Evolutionary conservation across 2,888 invertebrate species (phyloP), one percentile per base, ranked within the genome.

Genomic region (Epinotia nisella): DNA sequence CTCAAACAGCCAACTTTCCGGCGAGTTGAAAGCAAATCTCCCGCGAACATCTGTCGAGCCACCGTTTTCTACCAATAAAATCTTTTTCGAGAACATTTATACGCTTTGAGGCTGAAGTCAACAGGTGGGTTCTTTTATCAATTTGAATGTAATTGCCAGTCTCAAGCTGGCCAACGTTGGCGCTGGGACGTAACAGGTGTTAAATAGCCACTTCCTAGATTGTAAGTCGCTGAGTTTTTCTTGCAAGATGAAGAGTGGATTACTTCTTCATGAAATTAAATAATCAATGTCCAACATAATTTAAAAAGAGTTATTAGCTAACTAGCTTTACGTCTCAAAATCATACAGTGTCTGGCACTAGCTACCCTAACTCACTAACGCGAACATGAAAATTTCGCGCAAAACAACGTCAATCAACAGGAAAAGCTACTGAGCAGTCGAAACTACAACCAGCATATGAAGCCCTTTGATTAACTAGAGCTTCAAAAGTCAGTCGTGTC

Each of bases 61-160:
- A 83, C 85, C 85, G 81, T 87, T 88, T 89, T 82, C 83, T 78
- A 81, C 85, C 86, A 89, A 90, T 90, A 89, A 90, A 90, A 90
- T 88, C 88, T 88, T 91, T 91, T 89, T 86, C 82, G 84, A 83
- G 86, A 83, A 87, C 85, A 83, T 84, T 86, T 81, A 78, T 81
- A 76, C 81, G 78, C 81, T 80, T 78, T 79, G 75, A 78, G 75
- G 74, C 83, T 79, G 82, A 76, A 81, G 81, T 84, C 91, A 92
- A 93, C 93, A 93, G 92, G 93, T 93, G 90, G 90, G 82, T 82
- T 79, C 85, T 89, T 90, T 88, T 87, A 86, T 84, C 87, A 88
- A 89, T 90, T 89, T 86, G 84, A 88, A 90, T 90, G 88, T 90
- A 89, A 91, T 89, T 89, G 88, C 84, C 82, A 83, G 84, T 86